Base-by-base conservation (phyloP, 1,140 invertebrate genomes). In the Dendroctonus ponderosae region DNA sequence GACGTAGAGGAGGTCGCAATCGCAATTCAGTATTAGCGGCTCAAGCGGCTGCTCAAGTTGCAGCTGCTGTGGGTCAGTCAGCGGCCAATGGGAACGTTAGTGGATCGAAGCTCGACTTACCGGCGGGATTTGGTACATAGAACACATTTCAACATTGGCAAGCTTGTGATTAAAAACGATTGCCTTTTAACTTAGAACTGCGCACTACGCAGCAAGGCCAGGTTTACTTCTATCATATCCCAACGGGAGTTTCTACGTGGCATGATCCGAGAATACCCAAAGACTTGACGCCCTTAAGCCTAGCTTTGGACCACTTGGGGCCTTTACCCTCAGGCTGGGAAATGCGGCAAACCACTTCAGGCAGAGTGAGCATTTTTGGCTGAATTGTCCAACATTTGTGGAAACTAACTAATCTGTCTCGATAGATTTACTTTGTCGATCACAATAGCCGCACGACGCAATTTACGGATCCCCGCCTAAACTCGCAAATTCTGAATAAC, bases 401-500 rank as follows among this genome's bases (percentile, higher is more conserved):
- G 11, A 56, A 41, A 5, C 4, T 40, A 56, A 40, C 39, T 56
- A 38, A 49, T 50, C 51, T 51, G 44, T 15, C 15, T 67, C 48
- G 70, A 5, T 52, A 79, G 78, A 76, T 91, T 7, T 99, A 98
- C 82, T 99, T 95, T 80, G 95, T 99, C 0, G 94, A 99, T 80
- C 97, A 98, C 78, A 96, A 95, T 73, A 97, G 96, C 76, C 83
- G 94, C 50, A 98, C 95, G 14, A 99, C 97, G 15, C 96, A 98
- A 82, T 98, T 98, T 77, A 98, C 96, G 0, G 96, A 94, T 81
- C 91, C 91, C 0, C 81, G 91, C 48, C 81, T 93, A 3, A 89
- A 89, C 68, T 80, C 84, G 9, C 84, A 86, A 71, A 86, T 89
- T 49, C 82, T 89, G 65, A 81, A 80, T 62, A 87, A 83, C 72